Conservation (phyloP, 2,888 invertebrate species). For the Leptarthrus brevirostris region DNA sequence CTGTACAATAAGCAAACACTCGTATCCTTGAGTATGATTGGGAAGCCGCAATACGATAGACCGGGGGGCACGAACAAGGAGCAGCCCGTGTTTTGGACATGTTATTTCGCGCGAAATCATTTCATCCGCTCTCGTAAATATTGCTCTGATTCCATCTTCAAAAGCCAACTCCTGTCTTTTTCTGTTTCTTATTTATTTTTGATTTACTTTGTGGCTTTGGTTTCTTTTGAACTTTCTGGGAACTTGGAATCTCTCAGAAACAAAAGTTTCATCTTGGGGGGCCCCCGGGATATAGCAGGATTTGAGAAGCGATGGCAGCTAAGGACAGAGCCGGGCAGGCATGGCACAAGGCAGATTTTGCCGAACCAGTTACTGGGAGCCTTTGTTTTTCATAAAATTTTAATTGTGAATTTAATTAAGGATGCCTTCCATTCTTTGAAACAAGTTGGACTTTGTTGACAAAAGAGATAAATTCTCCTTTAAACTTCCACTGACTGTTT, state of each 20-base stretch:
- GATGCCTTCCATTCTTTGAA: conserved; percentile 62
- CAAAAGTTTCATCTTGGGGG: conserved; percentile 35
- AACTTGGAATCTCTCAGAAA: conserved; percentile 45
- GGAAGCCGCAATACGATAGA: no score
- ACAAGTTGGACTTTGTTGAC: conserved; percentile 54
- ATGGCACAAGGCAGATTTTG: neutral
- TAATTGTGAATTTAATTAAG: conserved; percentile 64
- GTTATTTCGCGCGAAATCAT: conserved; percentile 31
- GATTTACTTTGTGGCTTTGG: conserved; percentile 47
- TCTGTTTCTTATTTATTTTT: conserved; percentile 45
- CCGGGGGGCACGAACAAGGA: no score
- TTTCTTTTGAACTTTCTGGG: conserved; percentile 45
- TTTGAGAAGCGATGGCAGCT: conserved; percentile 11
- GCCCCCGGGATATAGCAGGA: conserved; percentile 33
- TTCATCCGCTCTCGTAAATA: neutral
- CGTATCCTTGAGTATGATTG: neutral
- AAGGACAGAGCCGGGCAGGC: conserved; percentile 24
- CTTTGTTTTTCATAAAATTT: conserved; percentile 58
- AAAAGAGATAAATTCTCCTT: conserved; percentile 48
- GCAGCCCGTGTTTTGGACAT: conserved; percentile 21
- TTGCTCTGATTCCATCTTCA: neutral
- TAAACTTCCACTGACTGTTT: conserved; percentile 32
- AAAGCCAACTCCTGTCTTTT: conserved; percentile 40
- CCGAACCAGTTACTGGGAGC: conserved; percentile 39
- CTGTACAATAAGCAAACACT: conserved; percentile 15